These are phyloP conservation scores for Drosophila azteca DNA, from an alignment of 1,140 invertebrate genomes.

Conservation along the genomic window DNA sequence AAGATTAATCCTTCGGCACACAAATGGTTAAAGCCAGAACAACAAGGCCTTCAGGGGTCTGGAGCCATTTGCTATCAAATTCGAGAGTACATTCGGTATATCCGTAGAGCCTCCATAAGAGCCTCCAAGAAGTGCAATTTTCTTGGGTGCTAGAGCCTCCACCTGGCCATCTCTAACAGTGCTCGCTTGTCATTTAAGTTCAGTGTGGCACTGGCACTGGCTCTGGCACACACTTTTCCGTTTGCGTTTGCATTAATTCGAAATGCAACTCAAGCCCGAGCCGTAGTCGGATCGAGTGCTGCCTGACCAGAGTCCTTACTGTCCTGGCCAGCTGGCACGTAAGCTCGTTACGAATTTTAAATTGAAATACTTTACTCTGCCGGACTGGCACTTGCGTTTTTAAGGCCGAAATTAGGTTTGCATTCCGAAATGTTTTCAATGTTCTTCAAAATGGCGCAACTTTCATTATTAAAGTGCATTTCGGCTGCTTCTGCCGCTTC, in stretches of 20 bases:
- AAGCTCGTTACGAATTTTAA: constrained; percentile 63
- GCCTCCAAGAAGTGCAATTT: no score
- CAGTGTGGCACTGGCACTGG: constrained; percentile 18
- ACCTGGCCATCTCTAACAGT: constrained; percentile 21
- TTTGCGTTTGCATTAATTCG: constrained; percentile 47
- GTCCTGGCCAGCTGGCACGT: constrained; percentile 55
- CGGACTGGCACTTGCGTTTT: constrained; percentile 56
- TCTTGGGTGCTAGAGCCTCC: not conserved
- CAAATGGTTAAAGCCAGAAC: no score
- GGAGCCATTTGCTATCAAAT: no score
- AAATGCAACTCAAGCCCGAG: constrained; percentile 24
- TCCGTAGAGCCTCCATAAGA: no score
- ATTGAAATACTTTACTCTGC: constrained; percentile 72
- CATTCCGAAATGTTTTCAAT: constrained; percentile 59
- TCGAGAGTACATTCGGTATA: no score
- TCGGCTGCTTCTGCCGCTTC: constrained; percentile 24
- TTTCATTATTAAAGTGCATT: constrained; percentile 80
- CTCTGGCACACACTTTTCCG: constrained; percentile 32
- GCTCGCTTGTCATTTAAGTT: constrained; percentile 36
- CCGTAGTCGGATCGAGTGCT: constrained; percentile 6
- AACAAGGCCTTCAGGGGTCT: no score
- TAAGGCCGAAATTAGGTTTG: constrained; percentile 72
- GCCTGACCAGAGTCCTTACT: constrained; percentile 14
- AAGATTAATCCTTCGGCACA: no score
- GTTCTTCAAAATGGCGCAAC: constrained; percentile 56